phyloP scores from a whole-genome alignment of 2,888 invertebrate species.

The Nephrotoma guestfalica region DNA sequence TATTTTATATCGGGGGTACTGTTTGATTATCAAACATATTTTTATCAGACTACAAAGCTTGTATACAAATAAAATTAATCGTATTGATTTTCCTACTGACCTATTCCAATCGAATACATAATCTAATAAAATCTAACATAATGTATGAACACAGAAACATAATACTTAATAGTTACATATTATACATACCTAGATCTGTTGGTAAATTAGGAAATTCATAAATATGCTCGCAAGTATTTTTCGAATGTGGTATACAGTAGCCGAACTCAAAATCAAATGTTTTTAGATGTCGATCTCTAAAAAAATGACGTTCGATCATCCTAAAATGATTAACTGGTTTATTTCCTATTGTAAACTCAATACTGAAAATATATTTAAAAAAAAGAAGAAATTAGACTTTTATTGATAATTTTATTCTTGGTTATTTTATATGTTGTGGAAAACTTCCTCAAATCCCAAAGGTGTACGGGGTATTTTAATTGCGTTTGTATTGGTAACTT shows the following conservation, averaged over 20 bases:
- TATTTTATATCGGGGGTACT: not conserved
- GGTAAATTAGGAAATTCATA: slow-evolving; percentile 92
- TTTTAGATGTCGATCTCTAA: slow-evolving; percentile 81
- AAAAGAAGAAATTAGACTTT: not conserved
- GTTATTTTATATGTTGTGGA: no score
- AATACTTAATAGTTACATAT: not conserved
- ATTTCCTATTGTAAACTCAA: slow-evolving; percentile 91
- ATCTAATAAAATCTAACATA: slow-evolving; percentile 1
- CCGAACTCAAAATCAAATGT: slow-evolving; percentile 99
- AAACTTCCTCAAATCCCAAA: no score
- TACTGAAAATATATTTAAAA: slow-evolving; percentile 39
- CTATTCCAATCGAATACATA: slow-evolving; percentile 1
- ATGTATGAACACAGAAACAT: not conserved
- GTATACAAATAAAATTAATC: not conserved
- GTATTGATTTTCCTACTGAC: not conserved
- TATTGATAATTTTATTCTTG: not conserved
- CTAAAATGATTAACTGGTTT: slow-evolving; percentile 88
- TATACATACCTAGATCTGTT: slow-evolving; percentile 63
- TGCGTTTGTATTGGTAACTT: not conserved
- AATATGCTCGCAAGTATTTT: slow-evolving; percentile 97
- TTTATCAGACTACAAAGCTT: not conserved
- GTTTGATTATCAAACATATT: not conserved
- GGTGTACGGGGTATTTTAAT: not conserved
- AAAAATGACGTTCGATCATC: slow-evolving; percentile 97
- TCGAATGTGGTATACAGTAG: slow-evolving; percentile 94